Conservation (phyloP, 2,113 vertebrate species). For the Sturnus vulgaris region DNA sequence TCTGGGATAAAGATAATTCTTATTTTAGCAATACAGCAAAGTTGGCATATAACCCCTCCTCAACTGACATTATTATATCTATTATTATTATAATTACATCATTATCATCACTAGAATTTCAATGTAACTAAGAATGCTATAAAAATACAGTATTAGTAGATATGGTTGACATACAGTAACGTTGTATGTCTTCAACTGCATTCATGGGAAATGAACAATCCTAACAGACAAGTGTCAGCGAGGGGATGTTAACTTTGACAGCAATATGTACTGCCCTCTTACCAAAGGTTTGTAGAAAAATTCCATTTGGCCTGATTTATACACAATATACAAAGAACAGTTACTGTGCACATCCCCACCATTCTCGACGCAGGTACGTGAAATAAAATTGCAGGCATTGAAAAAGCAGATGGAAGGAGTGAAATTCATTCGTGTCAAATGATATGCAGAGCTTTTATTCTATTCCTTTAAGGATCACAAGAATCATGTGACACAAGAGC, state of each 20-base stretch:
- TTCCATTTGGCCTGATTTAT: neutral
- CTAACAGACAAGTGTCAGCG: neutral
- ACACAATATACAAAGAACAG: neutral
- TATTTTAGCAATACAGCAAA: neutral
- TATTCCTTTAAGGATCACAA: neutral
- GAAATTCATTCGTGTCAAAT: neutral
- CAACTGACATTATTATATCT: neutral
- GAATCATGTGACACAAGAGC: neutral
- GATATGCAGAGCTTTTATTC: neutral
- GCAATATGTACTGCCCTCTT: neutral
- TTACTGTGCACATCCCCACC: neutral
- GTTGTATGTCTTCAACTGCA: neutral
- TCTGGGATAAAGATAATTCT: neutral
- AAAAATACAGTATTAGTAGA: neutral
- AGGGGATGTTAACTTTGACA: neutral
- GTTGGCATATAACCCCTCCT: neutral
- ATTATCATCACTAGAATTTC: neutral
- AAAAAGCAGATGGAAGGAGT: neutral
- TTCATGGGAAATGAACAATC: neutral
- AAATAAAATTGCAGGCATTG: neutral
- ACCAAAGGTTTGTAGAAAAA: neutral
- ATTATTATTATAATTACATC: neutral
- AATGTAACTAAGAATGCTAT: neutral
- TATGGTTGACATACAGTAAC: neutral
- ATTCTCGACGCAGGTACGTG: rapidly evolving